Percentiles rank a stretch among this genome's conserved stretches.
Conservation (phyloP, 2,888 invertebrate genomes). For the Diaperis boleti region DNA sequence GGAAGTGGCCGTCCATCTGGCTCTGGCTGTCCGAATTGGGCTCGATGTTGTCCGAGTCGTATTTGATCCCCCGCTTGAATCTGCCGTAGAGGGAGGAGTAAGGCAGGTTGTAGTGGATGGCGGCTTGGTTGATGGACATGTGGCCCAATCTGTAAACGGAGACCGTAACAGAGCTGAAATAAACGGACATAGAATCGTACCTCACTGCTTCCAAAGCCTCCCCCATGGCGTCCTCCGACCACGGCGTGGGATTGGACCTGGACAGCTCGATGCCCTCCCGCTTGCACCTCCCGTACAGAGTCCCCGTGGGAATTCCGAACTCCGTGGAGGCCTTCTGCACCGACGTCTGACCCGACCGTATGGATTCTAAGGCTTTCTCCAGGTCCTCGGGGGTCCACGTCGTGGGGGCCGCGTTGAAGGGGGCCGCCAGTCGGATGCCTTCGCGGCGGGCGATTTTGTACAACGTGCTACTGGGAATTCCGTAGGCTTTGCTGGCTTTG, state of each 20-base stretch:
- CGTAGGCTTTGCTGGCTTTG: constrained; percentile 92
- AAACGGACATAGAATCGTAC: constrained; percentile 68
- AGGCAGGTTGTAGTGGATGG: constrained; percentile 91
- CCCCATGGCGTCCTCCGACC: constrained; percentile 95
- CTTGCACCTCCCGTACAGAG: constrained; percentile 89
- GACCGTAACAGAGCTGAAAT: not conserved
- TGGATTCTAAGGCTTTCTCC: constrained; percentile 84
- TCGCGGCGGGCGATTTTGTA: constrained; percentile 93
- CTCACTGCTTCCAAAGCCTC: constrained; percentile 91
- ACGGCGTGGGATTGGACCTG: constrained; percentile 90
- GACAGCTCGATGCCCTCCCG: constrained; percentile 91
- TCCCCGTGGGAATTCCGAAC: constrained; percentile 90
- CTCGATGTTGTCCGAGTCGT: constrained; percentile 71
- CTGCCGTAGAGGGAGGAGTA: constrained; percentile 91
- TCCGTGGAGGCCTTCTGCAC: constrained; percentile 89
- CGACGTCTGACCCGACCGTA: constrained; percentile 83
- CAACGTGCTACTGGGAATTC: constrained; percentile 89
- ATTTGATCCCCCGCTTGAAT: constrained; percentile 86
- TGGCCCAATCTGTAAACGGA: constrained; percentile 84
- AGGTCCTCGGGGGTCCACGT: constrained; percentile 89
- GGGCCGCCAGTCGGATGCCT: constrained; percentile 88
- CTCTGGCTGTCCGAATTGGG: constrained; percentile 62
- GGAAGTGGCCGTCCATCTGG: constrained; percentile 59
- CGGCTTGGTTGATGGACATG: constrained; percentile 94
- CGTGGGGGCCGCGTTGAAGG: constrained; percentile 91